Conservation (phyloP, 2,113 vertebrate species). For the Mormyrus lacerda region DNA sequence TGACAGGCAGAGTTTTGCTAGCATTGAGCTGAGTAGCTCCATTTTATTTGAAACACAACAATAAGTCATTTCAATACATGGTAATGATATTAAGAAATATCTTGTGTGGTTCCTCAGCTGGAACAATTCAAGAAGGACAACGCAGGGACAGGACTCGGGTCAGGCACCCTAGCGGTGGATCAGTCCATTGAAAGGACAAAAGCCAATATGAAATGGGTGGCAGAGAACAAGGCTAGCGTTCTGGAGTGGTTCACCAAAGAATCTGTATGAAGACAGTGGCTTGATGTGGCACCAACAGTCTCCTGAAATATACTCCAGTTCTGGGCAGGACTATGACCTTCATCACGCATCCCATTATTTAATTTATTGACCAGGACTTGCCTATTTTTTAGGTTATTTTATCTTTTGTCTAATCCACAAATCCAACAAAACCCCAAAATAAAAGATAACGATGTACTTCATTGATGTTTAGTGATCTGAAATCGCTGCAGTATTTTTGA, state of each 20-base stretch:
- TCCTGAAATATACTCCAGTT: neutral
- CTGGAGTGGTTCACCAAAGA: constrained; percentile 55
- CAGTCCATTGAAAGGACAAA: constrained; percentile 76
- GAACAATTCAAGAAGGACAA: constrained; percentile 66
- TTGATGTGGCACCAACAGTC: neutral
- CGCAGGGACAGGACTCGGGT: constrained; percentile 63
- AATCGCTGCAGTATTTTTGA: neutral
- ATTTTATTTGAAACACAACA: neutral
- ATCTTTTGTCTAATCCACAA: neutral
- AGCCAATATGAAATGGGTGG: constrained; percentile 77
- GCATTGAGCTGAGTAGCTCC: neutral
- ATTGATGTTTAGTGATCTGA: neutral
- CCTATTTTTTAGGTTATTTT: neutral
- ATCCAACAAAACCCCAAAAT: neutral
- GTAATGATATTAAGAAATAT: neutral
- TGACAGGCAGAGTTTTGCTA: neutral
- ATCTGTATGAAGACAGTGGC: neutral
- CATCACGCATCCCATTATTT: neutral
- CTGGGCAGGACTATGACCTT: neutral
- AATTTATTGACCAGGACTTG: neutral
- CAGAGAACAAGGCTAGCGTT: constrained; percentile 53
- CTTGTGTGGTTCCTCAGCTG: constrained; percentile 55
- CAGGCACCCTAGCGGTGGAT: constrained; percentile 67
- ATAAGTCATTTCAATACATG: neutral
- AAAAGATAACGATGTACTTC: neutral